Evolutionary conservation across 1,140 invertebrate species (phyloP).

Genomic region (Catajapyx aquilonaris): DNA sequence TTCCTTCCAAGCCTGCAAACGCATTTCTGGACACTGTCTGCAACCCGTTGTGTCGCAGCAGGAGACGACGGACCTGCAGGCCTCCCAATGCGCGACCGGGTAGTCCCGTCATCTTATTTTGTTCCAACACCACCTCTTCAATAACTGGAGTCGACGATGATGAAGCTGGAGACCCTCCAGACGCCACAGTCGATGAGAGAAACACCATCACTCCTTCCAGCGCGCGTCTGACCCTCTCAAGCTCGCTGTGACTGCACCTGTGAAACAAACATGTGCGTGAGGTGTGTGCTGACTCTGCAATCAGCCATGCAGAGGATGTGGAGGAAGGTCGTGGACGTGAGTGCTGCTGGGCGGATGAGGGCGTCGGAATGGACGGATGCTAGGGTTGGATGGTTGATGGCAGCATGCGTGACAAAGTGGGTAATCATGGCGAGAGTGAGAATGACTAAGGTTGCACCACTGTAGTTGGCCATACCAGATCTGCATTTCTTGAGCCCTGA

Average conservation of each 20-base stretch:
- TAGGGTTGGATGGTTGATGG: not conserved
- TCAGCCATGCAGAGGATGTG: too few species aligned
- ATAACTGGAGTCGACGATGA: conserved; percentile 20
- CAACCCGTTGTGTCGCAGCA: conserved; percentile 60
- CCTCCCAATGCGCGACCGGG: conserved; percentile 53
- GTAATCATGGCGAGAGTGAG: not conserved
- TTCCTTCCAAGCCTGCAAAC: conserved; percentile 41
- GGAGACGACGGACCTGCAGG: conserved; percentile 47
- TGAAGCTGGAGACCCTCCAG: too few species aligned
- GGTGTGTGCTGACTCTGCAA: conserved; percentile 6
- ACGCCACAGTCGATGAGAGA: too few species aligned
- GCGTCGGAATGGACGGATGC: conserved; percentile 8
- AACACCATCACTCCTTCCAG: conserved; percentile 37
- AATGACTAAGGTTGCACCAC: not conserved
- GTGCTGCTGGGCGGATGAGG: too few species aligned
- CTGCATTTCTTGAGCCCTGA: conserved; percentile 37
- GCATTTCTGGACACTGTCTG: conserved; percentile 59
- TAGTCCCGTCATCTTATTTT: conserved; percentile 57
- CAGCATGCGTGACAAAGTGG: not conserved
- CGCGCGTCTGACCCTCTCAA: conserved; percentile 46
- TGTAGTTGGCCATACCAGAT: conserved; percentile 30
- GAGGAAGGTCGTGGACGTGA: too few species aligned
- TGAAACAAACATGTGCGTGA: conserved; percentile 10
- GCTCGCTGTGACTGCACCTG: conserved; percentile 71
- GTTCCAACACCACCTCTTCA: conserved; percentile 66